phyloP scores from a whole-genome alignment of 2,888 invertebrate species.

The Sesamia inferens region DNA sequence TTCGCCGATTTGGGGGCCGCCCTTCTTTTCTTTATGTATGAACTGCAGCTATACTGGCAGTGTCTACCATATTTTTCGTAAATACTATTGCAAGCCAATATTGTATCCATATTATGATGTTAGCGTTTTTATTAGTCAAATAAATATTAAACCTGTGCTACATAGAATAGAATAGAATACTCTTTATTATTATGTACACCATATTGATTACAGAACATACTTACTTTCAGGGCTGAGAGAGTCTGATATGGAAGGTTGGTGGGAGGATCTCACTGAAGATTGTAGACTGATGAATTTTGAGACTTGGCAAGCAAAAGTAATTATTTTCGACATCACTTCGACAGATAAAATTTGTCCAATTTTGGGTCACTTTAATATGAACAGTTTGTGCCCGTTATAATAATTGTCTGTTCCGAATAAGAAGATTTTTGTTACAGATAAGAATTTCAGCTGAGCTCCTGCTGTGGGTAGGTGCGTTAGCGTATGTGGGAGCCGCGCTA shows the following conservation, averaged over 20 bases:
- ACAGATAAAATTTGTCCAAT: too few relatives aligned
- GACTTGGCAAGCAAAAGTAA: conserved; percentile 89
- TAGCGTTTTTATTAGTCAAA: not conserved
- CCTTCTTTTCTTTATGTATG: too few relatives aligned
- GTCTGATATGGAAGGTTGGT: conserved; percentile 91
- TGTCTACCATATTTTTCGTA: too few relatives aligned
- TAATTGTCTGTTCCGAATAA: not conserved
- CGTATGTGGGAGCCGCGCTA: conserved; percentile 95
- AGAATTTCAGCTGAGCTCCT: conserved; percentile 94
- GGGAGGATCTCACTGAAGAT: conserved; percentile 93
- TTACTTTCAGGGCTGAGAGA: conserved; percentile 73
- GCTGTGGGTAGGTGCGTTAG: conserved; percentile 94
- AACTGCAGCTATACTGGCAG: too few relatives aligned
- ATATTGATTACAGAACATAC: too few relatives aligned
- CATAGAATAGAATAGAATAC: too few relatives aligned
- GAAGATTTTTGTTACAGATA: conserved; percentile 80
- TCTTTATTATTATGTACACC: too few relatives aligned
- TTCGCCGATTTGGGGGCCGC: too few relatives aligned
- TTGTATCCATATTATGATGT: too few relatives aligned
- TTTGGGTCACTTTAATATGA: not conserved
- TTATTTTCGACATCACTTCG: not conserved
- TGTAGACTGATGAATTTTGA: conserved; percentile 92
- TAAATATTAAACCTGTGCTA: not conserved
- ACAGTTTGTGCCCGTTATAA: not conserved
- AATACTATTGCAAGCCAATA: too few relatives aligned